Conservation (phyloP, 2,797 vertebrate genomes). For the Helarctos malayanus region DNA sequence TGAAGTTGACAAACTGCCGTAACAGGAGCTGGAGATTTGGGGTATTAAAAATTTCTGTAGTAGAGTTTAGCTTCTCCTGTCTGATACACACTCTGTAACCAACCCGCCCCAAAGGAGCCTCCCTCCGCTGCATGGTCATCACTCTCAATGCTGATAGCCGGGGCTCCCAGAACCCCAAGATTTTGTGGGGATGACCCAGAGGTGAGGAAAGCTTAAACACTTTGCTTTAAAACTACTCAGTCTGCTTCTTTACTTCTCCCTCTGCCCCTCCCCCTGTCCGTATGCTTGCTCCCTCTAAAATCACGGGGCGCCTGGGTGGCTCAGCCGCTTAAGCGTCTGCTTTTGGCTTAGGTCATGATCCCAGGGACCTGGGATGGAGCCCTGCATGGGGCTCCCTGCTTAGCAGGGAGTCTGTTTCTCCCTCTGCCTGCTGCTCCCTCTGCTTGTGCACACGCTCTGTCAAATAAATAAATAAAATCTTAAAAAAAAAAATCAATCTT, state of each 20-base stretch:
- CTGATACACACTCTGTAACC: not conserved
- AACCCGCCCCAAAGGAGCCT: not conserved
- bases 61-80: not conserved
- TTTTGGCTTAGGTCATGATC: not conserved
- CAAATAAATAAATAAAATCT: too few species aligned
- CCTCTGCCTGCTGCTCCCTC: not conserved
- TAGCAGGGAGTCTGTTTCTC: not conserved
- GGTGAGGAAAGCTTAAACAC: not conserved
- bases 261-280: too few species aligned
- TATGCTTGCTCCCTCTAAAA: not conserved
- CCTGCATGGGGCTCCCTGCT: not conserved
- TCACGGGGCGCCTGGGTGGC: not conserved
- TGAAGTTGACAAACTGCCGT: not conserved
- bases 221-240: not conserved
- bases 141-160: not conserved
- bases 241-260: not conserved
- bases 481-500: not conserved
- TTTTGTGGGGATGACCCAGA: not conserved
- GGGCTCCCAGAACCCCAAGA: not conserved
- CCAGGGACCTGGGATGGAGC: not conserved
- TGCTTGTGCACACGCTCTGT: too few species aligned
- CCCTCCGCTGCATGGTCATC: not conserved
- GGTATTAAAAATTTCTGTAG: not conserved
- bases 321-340: not conserved
- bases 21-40: not conserved